Conservation (phyloP, 2,797 vertebrate genomes). For the Ctenosaura bakeri region DNA sequence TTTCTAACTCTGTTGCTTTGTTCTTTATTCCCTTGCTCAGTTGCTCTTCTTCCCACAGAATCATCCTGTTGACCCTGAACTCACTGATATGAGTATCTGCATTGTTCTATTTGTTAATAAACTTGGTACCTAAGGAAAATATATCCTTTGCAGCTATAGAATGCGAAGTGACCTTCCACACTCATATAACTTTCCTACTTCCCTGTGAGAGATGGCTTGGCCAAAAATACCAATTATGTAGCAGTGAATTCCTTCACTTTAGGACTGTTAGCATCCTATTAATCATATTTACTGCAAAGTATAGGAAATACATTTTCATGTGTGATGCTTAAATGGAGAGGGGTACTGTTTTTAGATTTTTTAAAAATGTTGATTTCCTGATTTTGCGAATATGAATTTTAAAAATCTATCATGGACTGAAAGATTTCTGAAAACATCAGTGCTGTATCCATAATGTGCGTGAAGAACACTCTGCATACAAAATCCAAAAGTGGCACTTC, state of each 20-base stretch:
- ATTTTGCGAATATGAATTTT: background rate
- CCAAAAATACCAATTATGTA: slow-evolving; percentile 9
- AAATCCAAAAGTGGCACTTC: background rate
- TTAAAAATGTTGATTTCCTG: background rate
- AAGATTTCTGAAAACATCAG: background rate
- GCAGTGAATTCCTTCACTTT: slow-evolving; percentile 30
- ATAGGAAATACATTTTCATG: background rate
- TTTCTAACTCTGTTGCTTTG: no score
- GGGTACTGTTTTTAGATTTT: background rate
- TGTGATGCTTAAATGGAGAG: background rate
- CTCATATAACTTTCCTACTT: background rate
- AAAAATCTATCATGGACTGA: background rate
- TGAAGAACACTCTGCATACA: background rate
- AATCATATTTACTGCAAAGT: background rate
- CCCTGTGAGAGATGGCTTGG: background rate
- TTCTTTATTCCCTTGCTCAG: no score
- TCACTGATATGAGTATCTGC: background rate
- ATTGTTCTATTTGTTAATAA: background rate
- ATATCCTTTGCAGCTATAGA: no score
- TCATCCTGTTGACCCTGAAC: background rate
- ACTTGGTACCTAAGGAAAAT: background rate
- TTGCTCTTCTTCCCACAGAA: background rate
- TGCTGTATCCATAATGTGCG: background rate
- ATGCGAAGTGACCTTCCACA: background rate
- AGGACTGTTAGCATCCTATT: rapidly evolving